These are phyloP conservation scores for Leucoma salicis DNA, from an alignment of 2,888 invertebrate species.

Conservation along the genomic window DNA sequence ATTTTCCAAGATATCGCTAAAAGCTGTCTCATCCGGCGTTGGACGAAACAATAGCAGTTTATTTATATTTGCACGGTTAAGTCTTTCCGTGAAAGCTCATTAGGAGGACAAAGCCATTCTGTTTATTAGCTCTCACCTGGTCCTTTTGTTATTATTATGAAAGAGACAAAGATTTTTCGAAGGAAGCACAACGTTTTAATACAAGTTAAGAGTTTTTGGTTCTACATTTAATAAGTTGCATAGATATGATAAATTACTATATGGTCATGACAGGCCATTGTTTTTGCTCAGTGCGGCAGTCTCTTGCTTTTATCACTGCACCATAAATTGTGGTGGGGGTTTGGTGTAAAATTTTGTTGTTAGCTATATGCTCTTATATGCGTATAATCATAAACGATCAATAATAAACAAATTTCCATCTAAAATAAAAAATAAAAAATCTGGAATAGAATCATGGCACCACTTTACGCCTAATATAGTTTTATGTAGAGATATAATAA, in stretches of 20 bases:
- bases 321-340: no score
- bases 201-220: constrained; percentile 30
- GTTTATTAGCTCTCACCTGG: constrained; percentile 61
- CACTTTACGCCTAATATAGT: no score
- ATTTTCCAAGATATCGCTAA: constrained; percentile 42
- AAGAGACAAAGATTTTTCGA: constrained; percentile 41
- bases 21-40: constrained; percentile 39
- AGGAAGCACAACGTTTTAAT: constrained; percentile 34
- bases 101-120: constrained; percentile 55
- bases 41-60: constrained; percentile 51
- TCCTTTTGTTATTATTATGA: constrained; percentile 52
- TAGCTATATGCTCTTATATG: no score
- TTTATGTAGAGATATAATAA: no score
- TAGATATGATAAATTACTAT: neutral
- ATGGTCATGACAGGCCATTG: no score
- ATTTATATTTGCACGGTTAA: constrained; percentile 48
- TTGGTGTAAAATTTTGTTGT: no score
- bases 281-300: no score
- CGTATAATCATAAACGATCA: no score
- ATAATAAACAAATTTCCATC: no score
- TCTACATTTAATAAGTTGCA: constrained; percentile 3
- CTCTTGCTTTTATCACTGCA: no score
- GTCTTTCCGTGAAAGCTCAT: constrained; percentile 53
- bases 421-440: no score
- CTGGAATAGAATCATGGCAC: no score